A percentile compares a stretch with the other conserved stretches of the same genome.
Evolutionary conservation across 2,888 invertebrate genomes (phyloP).

Genomic region (Cosmopolites sordidus): DNA sequence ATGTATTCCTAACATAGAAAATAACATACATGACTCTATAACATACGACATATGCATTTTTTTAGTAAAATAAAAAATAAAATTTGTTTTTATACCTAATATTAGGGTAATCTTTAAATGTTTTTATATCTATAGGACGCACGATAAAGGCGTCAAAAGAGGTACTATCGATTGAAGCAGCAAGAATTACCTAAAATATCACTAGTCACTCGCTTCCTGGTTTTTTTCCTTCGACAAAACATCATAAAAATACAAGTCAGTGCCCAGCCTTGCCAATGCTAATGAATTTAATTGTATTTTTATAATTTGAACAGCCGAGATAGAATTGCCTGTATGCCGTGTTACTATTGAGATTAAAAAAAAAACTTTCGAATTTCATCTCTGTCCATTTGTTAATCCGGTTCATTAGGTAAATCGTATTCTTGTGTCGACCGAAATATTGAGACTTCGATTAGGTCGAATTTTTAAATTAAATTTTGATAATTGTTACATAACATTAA

Average conservation of each 20-base stretch:
- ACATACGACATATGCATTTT: too few relatives aligned
- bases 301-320: constrained; percentile 16
- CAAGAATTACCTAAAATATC: constrained; percentile 7
- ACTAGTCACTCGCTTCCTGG: constrained; percentile 6
- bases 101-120: too few relatives aligned
- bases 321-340: constrained; percentile 15
- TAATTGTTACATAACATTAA: too few relatives aligned
- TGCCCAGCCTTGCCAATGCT: constrained; percentile 15
- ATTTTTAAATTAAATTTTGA: too few relatives aligned
- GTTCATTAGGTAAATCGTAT: constrained; percentile 18
- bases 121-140: too few relatives aligned
- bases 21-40: too few relatives aligned
- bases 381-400: constrained; percentile 14
- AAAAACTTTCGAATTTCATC: constrained; percentile 19
- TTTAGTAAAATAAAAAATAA: too few relatives aligned
- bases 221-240: constrained; percentile 10
- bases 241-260: constrained; percentile 21
- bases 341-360: constrained; percentile 13
- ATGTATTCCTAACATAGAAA: too few relatives aligned
- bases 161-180: neutral
- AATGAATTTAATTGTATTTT: constrained; percentile 23
- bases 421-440: constrained; percentile 5
- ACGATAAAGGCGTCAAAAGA: too few relatives aligned
- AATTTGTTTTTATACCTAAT: too few relatives aligned
- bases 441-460: too few relatives aligned